Percentiles rank a stretch among this genome's conserved stretches.
phyloP scores from a whole-genome alignment of 1,140 invertebrate species.

The Telenomus remus region DNA sequence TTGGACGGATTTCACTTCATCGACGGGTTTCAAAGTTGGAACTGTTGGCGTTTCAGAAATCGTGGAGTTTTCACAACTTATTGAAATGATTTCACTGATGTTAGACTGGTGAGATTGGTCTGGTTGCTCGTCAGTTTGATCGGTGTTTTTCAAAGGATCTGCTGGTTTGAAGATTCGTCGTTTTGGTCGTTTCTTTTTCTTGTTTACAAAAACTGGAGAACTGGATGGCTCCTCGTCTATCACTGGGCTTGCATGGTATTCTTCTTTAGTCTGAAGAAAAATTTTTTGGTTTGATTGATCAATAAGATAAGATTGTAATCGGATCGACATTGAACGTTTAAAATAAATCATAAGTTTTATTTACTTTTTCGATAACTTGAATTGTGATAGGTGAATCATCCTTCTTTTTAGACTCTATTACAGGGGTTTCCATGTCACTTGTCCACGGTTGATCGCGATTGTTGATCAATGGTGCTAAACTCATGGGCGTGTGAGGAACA shows the following conservation, averaged over 20 bases:
- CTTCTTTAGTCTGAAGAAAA: too few species aligned
- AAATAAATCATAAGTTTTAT: too few species aligned
- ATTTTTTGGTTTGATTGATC: too few species aligned
- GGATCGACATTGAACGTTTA: too few species aligned
- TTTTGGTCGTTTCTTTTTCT: too few species aligned
- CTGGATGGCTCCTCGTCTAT: background rate
- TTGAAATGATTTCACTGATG: too few species aligned
- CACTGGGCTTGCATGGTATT: background rate
- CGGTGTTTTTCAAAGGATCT: too few species aligned
- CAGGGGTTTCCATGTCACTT: slow-evolving; percentile 68
- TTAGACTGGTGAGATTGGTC: background rate
- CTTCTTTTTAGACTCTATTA: slow-evolving; percentile 26
- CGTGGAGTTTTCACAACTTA: background rate
- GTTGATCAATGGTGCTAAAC: slow-evolving; percentile 63
- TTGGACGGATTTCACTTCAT: background rate
- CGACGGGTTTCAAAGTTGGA: background rate
- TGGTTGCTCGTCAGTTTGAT: too few species aligned
- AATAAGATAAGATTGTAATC: too few species aligned
- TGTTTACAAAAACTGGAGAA: too few species aligned
- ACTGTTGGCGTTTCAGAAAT: too few species aligned
- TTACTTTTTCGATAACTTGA: slow-evolving; percentile 1
- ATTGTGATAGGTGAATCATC: slow-evolving; percentile 6
- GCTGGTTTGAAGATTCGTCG: too few species aligned
- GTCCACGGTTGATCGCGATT: slow-evolving; percentile 65
- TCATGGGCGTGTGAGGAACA: slow-evolving; percentile 62